Evolutionary conservation across 2,113 vertebrate genomes (phyloP), one percentile per base, ranked within the genome.

Genomic region (Acrocephalus arundinaceus): DNA sequence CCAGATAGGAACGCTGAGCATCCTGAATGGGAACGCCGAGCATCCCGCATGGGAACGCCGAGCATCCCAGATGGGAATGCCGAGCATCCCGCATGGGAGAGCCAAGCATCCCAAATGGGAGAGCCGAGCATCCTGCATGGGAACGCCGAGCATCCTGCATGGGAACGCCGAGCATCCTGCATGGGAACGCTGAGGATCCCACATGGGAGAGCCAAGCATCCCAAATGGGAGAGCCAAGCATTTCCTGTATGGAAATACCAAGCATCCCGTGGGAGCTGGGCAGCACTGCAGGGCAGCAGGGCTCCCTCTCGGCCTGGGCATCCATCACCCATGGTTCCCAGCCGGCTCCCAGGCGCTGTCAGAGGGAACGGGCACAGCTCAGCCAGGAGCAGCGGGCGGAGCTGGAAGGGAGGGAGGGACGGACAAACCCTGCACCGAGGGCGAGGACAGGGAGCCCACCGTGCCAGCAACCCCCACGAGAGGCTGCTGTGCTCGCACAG

Each of bases 401-500:
- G 39, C 22, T 24, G 48, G 52, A 72, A 8, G 18, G 22, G 16
- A 46, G 39, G 52, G 35, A 24, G 3, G 33, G 41, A 46, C 6
- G 17, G 43, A 52, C 12, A 11, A 51, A 9, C 20, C 27, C 77
- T 2, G 35, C 63, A 27, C 9, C 0, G 15, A 39, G 37, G 37
- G 35, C 2, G 6, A 28, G 70, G 31, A 30, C 49, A 8, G 1
- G 4, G 68, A 63, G 49, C 62, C 9, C 31, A 5, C n/a, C 0
- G 24, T 3, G 24, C 20, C 76, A 3, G 20, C 22, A 2, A 2
- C 2, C 19, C 48, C 39, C 3, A 3, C 0, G 11, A 46, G 71
- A 30, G 12, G 2, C 33, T 6, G 23, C 66, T 7, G 37, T 0
- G 15, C 16, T 10, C 0, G 4, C 52, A 2, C 3, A 1, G 59